A percentile compares a stretch with the other conserved stretches of the same genome.
These are phyloP conservation scores for Zoanthus gigantus DNA, from an alignment of 92 coral and sea anemone genomes.

Conservation along the genomic window DNA sequence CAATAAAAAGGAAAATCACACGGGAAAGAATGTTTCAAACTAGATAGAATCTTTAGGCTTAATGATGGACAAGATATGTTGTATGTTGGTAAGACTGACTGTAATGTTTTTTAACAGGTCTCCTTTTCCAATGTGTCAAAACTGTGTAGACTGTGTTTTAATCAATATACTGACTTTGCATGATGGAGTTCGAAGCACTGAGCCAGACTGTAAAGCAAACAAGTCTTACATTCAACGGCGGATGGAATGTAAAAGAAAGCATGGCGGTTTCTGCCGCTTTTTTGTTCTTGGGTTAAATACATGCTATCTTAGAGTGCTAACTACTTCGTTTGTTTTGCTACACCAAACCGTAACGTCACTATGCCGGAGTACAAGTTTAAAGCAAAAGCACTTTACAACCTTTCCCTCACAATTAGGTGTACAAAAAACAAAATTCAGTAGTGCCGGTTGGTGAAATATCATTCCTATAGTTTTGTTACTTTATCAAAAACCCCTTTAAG, in stretches of 20 bases:
- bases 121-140: neutral
- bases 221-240: neutral
- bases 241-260: neutral
- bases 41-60: slow-evolving; percentile 15
- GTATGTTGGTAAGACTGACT: neutral
- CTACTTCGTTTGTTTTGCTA: no score
- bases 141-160: no score
- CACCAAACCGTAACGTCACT: no score
- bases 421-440: no score
- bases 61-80: slow-evolving; percentile 13
- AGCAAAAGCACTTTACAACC: no score
- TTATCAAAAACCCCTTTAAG: no score
- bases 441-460: no score
- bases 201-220: neutral
- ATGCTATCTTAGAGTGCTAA: neutral
- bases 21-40: slow-evolving; percentile 27
- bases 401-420: no score
- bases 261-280: neutral
- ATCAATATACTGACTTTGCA: no score
- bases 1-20: slow-evolving; percentile 23
- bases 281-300: neutral
- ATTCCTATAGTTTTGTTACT: neutral
- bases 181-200: neutral
- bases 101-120: neutral
- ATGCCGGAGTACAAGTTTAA: no score